phyloP scores from a whole-genome alignment of 2,113 vertebrate genomes.

The Stomatorhinus ivindoensis region DNA sequence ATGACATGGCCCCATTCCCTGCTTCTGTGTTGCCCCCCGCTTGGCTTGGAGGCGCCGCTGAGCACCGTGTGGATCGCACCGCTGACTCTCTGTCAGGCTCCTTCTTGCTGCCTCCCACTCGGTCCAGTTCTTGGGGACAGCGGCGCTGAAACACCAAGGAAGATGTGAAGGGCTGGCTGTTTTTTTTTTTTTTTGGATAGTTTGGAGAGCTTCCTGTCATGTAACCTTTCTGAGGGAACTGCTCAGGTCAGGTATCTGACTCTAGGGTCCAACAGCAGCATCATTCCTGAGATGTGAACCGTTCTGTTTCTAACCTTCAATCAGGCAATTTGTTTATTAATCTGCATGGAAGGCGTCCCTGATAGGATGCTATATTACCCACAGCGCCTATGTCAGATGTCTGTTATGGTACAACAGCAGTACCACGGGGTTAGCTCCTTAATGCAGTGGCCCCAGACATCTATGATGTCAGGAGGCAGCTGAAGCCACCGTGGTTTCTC shows the following conservation, averaged over 20 bases:
- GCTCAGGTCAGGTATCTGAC: background rate
- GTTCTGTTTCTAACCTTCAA: background rate
- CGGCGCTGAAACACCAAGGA: background rate
- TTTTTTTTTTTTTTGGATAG: background rate
- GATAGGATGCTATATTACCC: background rate
- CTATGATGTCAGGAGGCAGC: background rate
- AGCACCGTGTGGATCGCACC: background rate
- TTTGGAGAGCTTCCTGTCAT: background rate
- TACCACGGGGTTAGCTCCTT: background rate
- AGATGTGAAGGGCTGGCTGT: background rate
- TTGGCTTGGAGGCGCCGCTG: background rate
- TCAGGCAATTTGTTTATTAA: background rate
- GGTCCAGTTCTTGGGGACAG: background rate
- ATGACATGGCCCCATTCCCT: background rate
- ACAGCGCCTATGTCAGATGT: background rate
- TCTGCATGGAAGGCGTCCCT: background rate
- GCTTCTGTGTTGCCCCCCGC: background rate
- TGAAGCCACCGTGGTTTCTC: background rate
- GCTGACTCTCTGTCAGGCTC: background rate
- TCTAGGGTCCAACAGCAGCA: background rate
- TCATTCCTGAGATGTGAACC: background rate
- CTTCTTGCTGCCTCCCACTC: background rate
- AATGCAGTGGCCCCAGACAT: background rate
- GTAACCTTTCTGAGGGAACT: background rate
- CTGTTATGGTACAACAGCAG: background rate